A percentile compares a stretch with the other conserved stretches of the same genome.
These are phyloP conservation scores for Sarcophaga peregrina DNA, from an alignment of 1,140 invertebrate species.

Conservation along the genomic window DNA sequence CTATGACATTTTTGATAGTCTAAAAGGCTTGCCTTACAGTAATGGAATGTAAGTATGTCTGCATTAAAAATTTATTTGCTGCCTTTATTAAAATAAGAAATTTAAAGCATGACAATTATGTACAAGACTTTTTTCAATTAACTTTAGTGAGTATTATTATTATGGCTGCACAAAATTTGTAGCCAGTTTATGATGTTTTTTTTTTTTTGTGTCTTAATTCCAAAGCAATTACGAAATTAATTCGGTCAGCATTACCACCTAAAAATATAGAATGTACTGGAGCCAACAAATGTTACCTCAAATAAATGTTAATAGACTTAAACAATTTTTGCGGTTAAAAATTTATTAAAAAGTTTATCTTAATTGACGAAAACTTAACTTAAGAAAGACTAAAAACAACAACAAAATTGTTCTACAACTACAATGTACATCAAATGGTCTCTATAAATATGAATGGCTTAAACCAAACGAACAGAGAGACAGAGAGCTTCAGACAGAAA, in stretches of 20 bases:
- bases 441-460: neutral
- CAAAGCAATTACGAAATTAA: neutral
- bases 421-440: neutral
- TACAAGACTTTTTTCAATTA: no score
- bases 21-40: no score
- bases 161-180: no score
- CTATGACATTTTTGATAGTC: no score
- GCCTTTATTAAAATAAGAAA: no score
- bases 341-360: slow-evolving; percentile 1
- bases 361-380: slow-evolving; percentile 8
- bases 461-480: neutral
- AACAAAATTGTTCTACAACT: neutral
- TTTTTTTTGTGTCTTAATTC: no score
- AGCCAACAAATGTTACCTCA: neutral
- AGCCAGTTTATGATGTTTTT: no score
- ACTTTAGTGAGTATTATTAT: no score
- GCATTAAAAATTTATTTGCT: no score
- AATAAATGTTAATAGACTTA: slow-evolving; percentile 3
- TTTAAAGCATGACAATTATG: no score
- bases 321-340: neutral
- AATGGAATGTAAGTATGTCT: no score
- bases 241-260: neutral
- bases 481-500: neutral
- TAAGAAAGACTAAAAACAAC: neutral
- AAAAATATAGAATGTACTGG: neutral